These are phyloP conservation scores for Busseola fusca DNA, from an alignment of 2,888 invertebrate genomes.

Conservation along the genomic window DNA sequence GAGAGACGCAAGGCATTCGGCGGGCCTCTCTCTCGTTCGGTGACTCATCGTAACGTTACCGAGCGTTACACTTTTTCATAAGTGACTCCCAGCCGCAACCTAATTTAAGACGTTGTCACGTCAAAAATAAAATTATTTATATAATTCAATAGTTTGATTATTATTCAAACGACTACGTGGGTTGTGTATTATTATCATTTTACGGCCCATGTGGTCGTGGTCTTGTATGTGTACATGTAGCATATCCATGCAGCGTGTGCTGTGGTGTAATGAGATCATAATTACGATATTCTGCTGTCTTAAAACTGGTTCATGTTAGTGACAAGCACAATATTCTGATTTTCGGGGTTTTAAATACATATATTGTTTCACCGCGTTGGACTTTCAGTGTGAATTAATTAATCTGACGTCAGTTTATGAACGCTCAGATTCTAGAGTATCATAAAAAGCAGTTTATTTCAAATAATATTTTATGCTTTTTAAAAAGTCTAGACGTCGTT, in stretches of 20 bases:
- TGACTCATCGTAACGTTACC: too few relatives aligned
- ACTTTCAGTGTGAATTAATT: constrained; percentile 21
- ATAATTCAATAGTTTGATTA: too few relatives aligned
- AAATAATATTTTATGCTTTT: constrained; percentile 22
- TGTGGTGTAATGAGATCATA: neutral
- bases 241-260: too few relatives aligned
- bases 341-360: neutral
- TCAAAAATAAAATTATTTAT: neutral
- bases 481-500: constrained; percentile 45
- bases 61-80: too few relatives aligned
- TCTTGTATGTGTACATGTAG: neutral
- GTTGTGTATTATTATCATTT: neutral
- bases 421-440: constrained; percentile 17
- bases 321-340: neutral
- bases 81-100: too few relatives aligned
- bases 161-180: neutral
- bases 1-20: too few relatives aligned
- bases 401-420: neutral
- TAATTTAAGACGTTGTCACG: too few relatives aligned
- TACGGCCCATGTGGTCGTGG: neutral
- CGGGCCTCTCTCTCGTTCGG: too few relatives aligned
- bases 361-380: neutral
- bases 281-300: neutral
- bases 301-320: too few relatives aligned
- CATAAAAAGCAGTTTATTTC: constrained; percentile 34